Evolutionary conservation across 2,888 invertebrate genomes (phyloP), one percentile per base, ranked within the genome.

Genomic region (Pherbina coryleti): DNA sequence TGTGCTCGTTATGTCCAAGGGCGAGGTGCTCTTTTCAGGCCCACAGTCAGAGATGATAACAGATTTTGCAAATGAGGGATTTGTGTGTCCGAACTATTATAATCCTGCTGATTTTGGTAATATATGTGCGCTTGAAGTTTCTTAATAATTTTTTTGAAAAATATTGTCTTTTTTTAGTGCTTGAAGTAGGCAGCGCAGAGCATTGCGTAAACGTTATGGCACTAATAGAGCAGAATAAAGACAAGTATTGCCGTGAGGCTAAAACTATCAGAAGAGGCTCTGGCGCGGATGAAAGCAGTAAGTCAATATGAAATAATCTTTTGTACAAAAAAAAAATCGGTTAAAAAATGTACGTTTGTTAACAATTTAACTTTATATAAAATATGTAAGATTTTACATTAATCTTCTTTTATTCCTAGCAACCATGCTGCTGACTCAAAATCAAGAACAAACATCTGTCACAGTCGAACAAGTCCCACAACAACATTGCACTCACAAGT

Each of bases 81-180:
- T 96, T 19, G 90, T 91, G 44, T 98, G 97, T 89, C 97, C 97
- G 0, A 92, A 94, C 5, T 96, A 95, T 88, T 96, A 98, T 88
- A 97, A 97, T 90, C 96, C 96, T 31, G 96, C 96, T 5, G 97
- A 97, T 90, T 97, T 94, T 90, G 92, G 96, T 96, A 89, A 92
- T 8, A 62, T 44, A 11, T n/a, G 72, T 51, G 44, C 0, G n/a
- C 14, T 19, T 4, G n/a, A 70, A 51, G 51, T 74, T 51, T 51
- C 55, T 22, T 53, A 53, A 9, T 25, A 11, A 76, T 1, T 7
- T 8, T 57, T 57, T 11, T 37, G 22, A 2, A 3, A 19, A 60
- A 60, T 74, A n/a, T n/a, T n/a, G 60, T 19, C 0, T 62, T 1
- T 64, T 81, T 79, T 7, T 53, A 89, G 89, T 86, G 7, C 79